Evolutionary conservation across 1,140 invertebrate genomes (phyloP).

Genomic region (Wasmannia auropunctata): DNA sequence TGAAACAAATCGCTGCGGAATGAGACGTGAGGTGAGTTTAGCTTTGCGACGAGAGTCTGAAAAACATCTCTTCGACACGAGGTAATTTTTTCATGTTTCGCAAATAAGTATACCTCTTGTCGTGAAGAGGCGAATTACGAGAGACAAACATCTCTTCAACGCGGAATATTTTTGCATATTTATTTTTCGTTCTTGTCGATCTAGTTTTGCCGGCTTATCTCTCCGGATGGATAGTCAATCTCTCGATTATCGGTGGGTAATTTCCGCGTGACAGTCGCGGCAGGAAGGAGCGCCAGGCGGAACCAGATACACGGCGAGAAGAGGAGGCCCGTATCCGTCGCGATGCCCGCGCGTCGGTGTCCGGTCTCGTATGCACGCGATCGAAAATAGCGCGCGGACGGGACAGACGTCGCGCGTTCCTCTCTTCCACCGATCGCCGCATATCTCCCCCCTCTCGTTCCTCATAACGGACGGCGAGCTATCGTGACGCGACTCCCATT

Average conservation of each 20-base stretch:
- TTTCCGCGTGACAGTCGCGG: not conserved
- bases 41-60: not conserved
- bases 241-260: not conserved
- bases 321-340: constrained; percentile 25
- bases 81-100: not conserved
- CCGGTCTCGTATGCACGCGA: constrained; percentile 46
- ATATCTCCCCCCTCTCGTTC: constrained; percentile 9
- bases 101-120: not conserved
- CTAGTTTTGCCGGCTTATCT: not conserved
- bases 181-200: not conserved
- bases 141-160: not conserved
- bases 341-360: constrained; percentile 34
- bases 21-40: not conserved
- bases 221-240: no score
- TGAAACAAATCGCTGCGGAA: not conserved
- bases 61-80: not conserved
- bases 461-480: constrained; percentile 12
- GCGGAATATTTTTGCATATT: not conserved
- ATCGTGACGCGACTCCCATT: constrained; percentile 73
- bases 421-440: not conserved
- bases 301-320: not conserved
- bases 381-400: constrained; percentile 71
- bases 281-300: not conserved
- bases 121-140: not conserved
- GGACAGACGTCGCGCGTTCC: not conserved